Conservation (phyloP, 2,888 invertebrate species). For the Noctua janthe region DNA sequence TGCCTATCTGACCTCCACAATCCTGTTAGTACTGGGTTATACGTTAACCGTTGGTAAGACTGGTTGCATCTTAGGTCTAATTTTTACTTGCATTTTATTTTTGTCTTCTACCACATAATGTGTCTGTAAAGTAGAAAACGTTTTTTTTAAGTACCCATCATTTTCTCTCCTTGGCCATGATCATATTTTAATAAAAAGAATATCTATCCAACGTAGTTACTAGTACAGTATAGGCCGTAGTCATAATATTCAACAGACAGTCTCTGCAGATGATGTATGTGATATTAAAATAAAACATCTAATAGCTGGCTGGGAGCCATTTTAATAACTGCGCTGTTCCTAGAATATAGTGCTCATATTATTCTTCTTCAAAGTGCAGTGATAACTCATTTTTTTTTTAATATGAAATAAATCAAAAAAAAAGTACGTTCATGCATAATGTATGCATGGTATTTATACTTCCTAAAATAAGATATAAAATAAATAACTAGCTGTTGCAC, state of each 20-base stretch:
- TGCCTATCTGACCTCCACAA: too few species aligned
- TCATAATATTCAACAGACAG: slow-evolving; percentile 27
- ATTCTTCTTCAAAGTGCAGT: slow-evolving; percentile 16
- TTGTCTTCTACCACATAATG: too few species aligned
- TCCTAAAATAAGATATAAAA: too few species aligned
- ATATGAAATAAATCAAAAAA: neutral
- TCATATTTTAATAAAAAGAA: neutral
- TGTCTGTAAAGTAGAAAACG: too few species aligned
- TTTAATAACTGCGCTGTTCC: slow-evolving; percentile 43
- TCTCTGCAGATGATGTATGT: slow-evolving; percentile 39
- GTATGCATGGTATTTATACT: too few species aligned
- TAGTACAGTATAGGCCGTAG: neutral
- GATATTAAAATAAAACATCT: slow-evolving; percentile 56
- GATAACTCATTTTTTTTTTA: neutral
- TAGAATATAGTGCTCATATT: slow-evolving; percentile 18
- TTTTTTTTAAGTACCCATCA: neutral
- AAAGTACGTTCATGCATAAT: neutral
- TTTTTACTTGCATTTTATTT: too few species aligned
- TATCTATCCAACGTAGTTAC: neutral
- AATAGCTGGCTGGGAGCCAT: slow-evolving; percentile 54
- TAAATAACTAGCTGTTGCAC: too few species aligned
- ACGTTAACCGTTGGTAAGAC: too few species aligned
- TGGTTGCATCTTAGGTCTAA: too few species aligned
- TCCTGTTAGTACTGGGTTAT: too few species aligned
- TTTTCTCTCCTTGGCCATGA: neutral